Percentiles rank a stretch among this genome's conserved stretches.
Evolutionary conservation across 1,140 invertebrate species (phyloP).

Genomic region (Melipona quadrifasciata): DNA sequence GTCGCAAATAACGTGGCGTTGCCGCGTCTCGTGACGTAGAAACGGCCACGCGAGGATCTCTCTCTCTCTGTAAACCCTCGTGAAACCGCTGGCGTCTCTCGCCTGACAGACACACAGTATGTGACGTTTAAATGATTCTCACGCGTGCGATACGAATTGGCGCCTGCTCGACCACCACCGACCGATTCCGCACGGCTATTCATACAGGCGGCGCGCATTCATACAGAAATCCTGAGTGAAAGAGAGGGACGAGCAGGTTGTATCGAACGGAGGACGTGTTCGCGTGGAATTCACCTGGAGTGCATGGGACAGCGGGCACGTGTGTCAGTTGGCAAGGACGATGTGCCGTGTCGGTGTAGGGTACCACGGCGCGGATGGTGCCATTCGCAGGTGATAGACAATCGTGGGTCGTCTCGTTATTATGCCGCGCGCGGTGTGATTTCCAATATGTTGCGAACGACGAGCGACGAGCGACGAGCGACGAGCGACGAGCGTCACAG

Average conservation of each 20-base stretch:
- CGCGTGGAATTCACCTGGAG: slow-evolving; percentile 38
- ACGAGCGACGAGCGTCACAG: slow-evolving; percentile 28
- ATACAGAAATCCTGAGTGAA: not conserved
- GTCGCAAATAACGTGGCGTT: slow-evolving; percentile 24
- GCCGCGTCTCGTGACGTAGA: slow-evolving; percentile 18
- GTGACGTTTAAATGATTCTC: slow-evolving; percentile 61
- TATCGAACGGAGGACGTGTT: slow-evolving; percentile 40
- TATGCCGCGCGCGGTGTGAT: slow-evolving; percentile 64
- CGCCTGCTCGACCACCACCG: slow-evolving; percentile 23
- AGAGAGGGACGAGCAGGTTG: not conserved
- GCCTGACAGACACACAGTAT: slow-evolving; percentile 50
- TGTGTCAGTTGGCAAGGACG: not conserved
- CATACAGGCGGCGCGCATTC: slow-evolving; percentile 25
- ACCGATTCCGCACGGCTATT: slow-evolving; percentile 56
- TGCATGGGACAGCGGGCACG: slow-evolving; percentile 14
- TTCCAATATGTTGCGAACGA: slow-evolving; percentile 63
- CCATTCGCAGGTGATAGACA: slow-evolving; percentile 67
- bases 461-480: slow-evolving; percentile 19
- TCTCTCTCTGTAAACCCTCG: not conserved
- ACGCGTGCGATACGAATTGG: slow-evolving; percentile 42
- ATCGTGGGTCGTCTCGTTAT: slow-evolving; percentile 64
- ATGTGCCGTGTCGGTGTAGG: not conserved
- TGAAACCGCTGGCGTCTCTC: not conserved
- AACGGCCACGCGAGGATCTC: slow-evolving; percentile 46
- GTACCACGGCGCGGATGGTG: not conserved